Percentiles rank a stretch among this genome's conserved stretches.
These are phyloP conservation scores for Uropsilus gracilis DNA, from an alignment of 2,113 vertebrate species.

Conservation along the genomic window DNA sequence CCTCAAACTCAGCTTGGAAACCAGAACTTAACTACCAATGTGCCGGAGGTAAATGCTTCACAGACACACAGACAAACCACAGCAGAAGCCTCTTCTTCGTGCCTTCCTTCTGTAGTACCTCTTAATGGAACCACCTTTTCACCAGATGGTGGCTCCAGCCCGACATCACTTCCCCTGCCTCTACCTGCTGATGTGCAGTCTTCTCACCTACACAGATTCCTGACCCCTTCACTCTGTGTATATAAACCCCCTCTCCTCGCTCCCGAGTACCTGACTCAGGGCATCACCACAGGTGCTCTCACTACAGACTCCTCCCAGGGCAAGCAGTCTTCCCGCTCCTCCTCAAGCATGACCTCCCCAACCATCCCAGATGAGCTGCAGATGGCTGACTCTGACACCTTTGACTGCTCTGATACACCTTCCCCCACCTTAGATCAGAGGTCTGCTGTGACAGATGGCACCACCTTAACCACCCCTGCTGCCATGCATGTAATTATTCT, in stretches of 20 bases:
- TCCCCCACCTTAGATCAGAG: conserved; percentile 92
- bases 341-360: conserved; percentile 85
- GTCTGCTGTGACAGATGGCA: conserved; percentile 89
- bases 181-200: conserved; percentile 78
- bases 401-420: conserved; percentile 89
- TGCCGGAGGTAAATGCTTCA: conserved; percentile 86
- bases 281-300: conserved; percentile 81
- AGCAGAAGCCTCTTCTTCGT: conserved; percentile 77
- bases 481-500: conserved; percentile 92
- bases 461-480: conserved; percentile 87
- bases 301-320: conserved; percentile 90
- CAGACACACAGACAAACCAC: conserved; percentile 84
- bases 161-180: conserved; percentile 86
- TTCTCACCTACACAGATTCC: conserved; percentile 84
- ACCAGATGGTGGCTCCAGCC: conserved; percentile 84
- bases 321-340: conserved; percentile 87
- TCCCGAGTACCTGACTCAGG: conserved; percentile 53
- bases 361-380: conserved; percentile 92
- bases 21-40: conserved; percentile 84
- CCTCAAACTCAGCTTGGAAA: conserved; percentile 87
- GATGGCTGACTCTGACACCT: conserved; percentile 89
- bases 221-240: conserved; percentile 80
- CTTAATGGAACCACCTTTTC: conserved; percentile 78
- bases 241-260: conserved; percentile 71
- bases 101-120: conserved; percentile 78